These are phyloP conservation scores for Pteromalus puparum DNA, from an alignment of 1,140 invertebrate species.

Conservation along the genomic window DNA sequence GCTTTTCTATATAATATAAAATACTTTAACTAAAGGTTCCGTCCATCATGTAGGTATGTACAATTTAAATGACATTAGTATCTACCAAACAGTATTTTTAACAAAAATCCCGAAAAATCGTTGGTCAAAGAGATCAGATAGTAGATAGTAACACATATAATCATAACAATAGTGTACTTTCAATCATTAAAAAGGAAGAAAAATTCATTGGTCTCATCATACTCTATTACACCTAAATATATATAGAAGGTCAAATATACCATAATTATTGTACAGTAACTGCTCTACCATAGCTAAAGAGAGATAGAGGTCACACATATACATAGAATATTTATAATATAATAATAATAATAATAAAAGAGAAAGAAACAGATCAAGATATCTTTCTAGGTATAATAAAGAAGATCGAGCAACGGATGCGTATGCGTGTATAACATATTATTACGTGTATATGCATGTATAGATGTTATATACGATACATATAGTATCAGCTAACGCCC, in stretches of 20 bases:
- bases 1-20: not conserved
- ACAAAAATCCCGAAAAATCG: not conserved
- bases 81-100: slow-evolving; percentile 1
- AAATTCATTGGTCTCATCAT: not conserved
- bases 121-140: not conserved
- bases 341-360: not conserved
- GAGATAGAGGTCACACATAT: slow-evolving; percentile 10
- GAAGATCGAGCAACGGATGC: not conserved
- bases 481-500: not conserved
- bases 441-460: not conserved
- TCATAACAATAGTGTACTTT: not conserved
- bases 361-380: slow-evolving; percentile 9
- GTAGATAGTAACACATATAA: not conserved
- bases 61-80: not conserved
- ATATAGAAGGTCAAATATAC: not conserved
- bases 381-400: slow-evolving; percentile 1
- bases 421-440: not conserved
- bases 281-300: slow-evolving; percentile 19
- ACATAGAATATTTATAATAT: not conserved
- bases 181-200: not conserved
- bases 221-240: slow-evolving; percentile 23
- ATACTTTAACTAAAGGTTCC: not conserved
- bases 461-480: not conserved
- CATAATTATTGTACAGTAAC: slow-evolving; percentile 8
- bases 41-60: not conserved